These are phyloP conservation scores for Cosmorhoe ocellata DNA, from an alignment of 2,888 invertebrate genomes.

Conservation along the genomic window DNA sequence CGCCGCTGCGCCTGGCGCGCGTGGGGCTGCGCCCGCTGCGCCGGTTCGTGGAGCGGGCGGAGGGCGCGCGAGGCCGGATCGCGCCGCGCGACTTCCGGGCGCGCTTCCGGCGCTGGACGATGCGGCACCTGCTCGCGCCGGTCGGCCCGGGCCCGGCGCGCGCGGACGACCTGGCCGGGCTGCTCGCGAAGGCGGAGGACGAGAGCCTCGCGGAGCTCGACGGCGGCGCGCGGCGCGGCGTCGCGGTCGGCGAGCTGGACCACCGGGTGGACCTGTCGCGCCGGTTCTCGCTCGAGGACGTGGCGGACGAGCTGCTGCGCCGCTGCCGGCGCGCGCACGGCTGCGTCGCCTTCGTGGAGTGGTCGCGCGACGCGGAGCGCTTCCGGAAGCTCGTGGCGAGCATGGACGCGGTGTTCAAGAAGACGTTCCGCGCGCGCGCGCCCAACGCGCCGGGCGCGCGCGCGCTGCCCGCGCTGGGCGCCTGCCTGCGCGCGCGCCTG, in stretches of 20 bases:
- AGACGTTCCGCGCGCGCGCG: too few relatives aligned
- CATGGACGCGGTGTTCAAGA: constrained; percentile 9
- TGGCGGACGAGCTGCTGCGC: constrained; percentile 4
- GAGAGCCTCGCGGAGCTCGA: not conserved
- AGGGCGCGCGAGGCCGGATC: constrained; percentile 6
- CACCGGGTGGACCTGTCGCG: constrained; percentile 1
- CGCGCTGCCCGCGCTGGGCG: constrained; percentile 10
- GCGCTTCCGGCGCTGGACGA: constrained; percentile 17
- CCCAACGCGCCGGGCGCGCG: constrained; percentile 6
- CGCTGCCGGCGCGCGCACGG: constrained; percentile 16
- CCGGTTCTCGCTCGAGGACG: not conserved
- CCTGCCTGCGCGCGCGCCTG: not conserved
- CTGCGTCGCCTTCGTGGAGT: constrained; percentile 2
- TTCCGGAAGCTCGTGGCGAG: not conserved
- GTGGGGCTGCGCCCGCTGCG: constrained; percentile 17
- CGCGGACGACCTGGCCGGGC: constrained; percentile 11
- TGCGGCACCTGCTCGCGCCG: constrained; percentile 9
- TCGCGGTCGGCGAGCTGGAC: constrained; percentile 2
- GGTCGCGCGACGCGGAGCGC: constrained; percentile 1
- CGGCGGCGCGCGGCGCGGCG: not conserved
- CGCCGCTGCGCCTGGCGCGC: constrained; percentile 10
- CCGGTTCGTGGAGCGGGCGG: constrained; percentile 11
- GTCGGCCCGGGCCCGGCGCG: not conserved
- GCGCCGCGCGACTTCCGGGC: constrained; percentile 4
- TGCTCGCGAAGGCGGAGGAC: constrained; percentile 3